Base-by-base conservation (phyloP, 2,797 vertebrate genomes). In the Naso thynnoides region DNA sequence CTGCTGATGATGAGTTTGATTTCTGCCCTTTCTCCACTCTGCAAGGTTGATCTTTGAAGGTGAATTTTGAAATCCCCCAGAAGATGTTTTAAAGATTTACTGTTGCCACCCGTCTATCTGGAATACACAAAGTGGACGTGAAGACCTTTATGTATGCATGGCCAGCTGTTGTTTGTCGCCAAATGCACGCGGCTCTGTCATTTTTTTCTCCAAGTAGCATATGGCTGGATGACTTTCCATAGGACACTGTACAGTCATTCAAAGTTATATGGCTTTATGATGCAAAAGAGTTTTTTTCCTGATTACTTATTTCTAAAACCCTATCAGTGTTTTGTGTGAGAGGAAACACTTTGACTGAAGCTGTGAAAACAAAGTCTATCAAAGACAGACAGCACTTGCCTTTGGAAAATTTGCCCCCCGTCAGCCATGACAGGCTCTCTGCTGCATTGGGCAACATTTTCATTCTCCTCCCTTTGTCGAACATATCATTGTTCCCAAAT, bases 111-210 rank as follows among this genome's bases (percentile, higher is more conserved):
- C 65, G 50, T 92, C 85, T 82, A 75, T 88, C 78, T 42, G 41
- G 58, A 73, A 77, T 53, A 70, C 72, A 33, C 58, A n/a, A 27
- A 57, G 79, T 84, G 82, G 86, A 89, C 71, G 33, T 74, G 54
- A 66, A 74, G 79, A 78, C 77, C 82, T 82, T 89, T 90, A 88
- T 88, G 71, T 90, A 92, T 93, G 86, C 93, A 87, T 49, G 83
- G 74, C 88, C 92, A 93, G 92, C 92, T 93, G 93, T 84, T 92
- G 89, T 92, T 92, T 92, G 87, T 91, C 85, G 56, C 73, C 68
- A 70, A 84, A 91, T 85, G 70, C 79, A 13, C 73, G 84, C 82
- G 75, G 72, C 72, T 78, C 76, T 86, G 90, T 90, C 84, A 74
- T 69, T 85, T 86, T 73, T 73, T 70, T 66, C 53, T 73, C 64